Evolutionary conservation across 2,797 vertebrate genomes (phyloP).

Genomic region (Columba guinea): DNA sequence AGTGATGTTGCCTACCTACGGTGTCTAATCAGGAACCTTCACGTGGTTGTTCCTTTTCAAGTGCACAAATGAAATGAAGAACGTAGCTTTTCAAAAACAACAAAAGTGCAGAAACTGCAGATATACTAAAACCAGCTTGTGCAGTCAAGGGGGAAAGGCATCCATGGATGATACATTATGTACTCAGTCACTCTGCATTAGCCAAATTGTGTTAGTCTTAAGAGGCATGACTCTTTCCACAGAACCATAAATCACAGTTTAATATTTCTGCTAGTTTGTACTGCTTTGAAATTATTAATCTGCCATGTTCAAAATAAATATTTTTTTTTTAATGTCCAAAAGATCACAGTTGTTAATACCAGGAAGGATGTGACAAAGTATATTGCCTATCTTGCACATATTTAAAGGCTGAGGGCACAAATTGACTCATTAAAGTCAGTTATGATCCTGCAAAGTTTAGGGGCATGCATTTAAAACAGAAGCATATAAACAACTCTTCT

Average conservation of each 20-base stretch:
- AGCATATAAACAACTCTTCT: background rate
- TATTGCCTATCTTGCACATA: background rate
- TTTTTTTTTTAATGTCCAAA: background rate
- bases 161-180: background rate
- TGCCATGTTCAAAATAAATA: background rate
- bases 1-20: background rate
- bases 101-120: background rate
- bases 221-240: background rate
- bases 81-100: background rate
- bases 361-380: background rate
- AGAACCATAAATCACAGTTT: background rate
- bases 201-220: background rate
- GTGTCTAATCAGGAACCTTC: background rate
- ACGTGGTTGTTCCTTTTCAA: background rate
- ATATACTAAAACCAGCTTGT: background rate
- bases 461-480: background rate
- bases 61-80: background rate
- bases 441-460: background rate
- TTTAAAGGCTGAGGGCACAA: background rate
- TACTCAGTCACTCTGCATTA: background rate
- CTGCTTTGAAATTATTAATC: background rate
- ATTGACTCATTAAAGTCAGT: background rate
- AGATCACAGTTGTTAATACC: background rate
- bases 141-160: background rate
- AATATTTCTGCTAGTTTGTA: background rate